Base-by-base conservation (phyloP, 2,797 vertebrate species). In the Cuculus canorus region DNA sequence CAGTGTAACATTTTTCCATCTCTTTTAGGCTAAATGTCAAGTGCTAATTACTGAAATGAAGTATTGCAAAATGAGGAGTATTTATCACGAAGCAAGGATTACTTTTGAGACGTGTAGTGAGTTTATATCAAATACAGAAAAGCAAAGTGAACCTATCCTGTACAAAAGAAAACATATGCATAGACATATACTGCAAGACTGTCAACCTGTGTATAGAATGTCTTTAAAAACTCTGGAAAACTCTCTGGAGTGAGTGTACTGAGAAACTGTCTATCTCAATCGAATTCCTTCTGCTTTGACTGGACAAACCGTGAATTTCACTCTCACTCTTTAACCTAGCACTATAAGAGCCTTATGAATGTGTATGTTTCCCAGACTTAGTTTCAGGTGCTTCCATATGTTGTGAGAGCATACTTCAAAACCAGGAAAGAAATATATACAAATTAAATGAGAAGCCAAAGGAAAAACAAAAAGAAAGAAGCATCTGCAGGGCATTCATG, bases 401-500 rank as follows among this genome's bases (percentile, higher is more conserved):
- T 91, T 97, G 24, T 88, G 79, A 82, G 45, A 82, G n/a, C 54
- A 79, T 82, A 82, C 32, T 86, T 93, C 94, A 92, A 92, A 57
- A 96, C 64, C 16, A 90, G 56, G 52, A 90, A 57, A 93, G 65
- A 97, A 96, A 92, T 2, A 6, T 48, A 91, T 32, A 95, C 39
- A 96, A 93, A 96, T 95, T 87, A 95, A 90, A 96, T 80, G 83
- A n/a, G 45, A 97, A 95, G 27, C 27, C 70, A 92, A 56, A 75
- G 27, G 10, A 4, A 57, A 66, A 77, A 57, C 41, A 48, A 73
- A 84, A 76, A 56, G 4, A 80, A 84, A 53, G 50, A 96, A 97
- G 96, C 75, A 96, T 97, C 91, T 96, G 88, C 80, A 94, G 93
- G 90, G 59, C 72, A 96, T 87, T 83, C 95, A 50, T 92, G 50